Evolutionary conservation across 2,888 invertebrate genomes (phyloP), one percentile per base, ranked within the genome.

Genomic region (Ophion costatus): DNA sequence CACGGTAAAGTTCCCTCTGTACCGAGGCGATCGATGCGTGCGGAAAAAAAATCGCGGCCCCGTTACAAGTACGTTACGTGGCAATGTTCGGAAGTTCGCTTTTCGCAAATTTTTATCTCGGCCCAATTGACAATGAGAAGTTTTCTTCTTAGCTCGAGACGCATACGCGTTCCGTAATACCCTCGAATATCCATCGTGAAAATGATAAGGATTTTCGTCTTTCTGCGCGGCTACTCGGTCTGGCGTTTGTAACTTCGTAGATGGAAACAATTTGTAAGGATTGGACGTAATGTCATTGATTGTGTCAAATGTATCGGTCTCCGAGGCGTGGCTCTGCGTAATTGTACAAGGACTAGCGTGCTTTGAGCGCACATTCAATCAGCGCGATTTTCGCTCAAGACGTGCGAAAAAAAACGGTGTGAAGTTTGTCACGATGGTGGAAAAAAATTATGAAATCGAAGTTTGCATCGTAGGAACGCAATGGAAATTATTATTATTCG

Each of bases 11-110:
- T 24, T n/a, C 17, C 14, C 38, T 42, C 64, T 56, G 6, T 57
- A 56, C 24, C 24, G 6, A n/a, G 17, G 24, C n/a, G 64, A 81
- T 84, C 84, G 75, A 81, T 81, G 69, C 22, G 9, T 20, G 59
- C 51, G 63, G 29, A 17, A 80, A 73, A 67, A 80, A 75, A 33
- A 10, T 20, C 38, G 42, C 17, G 6, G 42, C 20, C 10, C 33
- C 71, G 59, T 73, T 59, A 51, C 22, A 24, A 38, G 51, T 17
- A 29, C 61, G 64, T 69, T 79, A 61, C 78, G 75, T 79, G 70
- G 59, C 78, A 70, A 71, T 22, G 20, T 71, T 66, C 14, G 61
- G n/a, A 75, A 51, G 24, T 66, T 51, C 5, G 38, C 6, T 38
- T 42, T 17, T 42, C 22, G 24, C 69, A 69, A 51, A 29, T 17